Percentiles rank a stretch among this genome's conserved stretches.
Evolutionary conservation across 2,888 invertebrate species (phyloP).

Genomic region (Agapetus fuscipes): DNA sequence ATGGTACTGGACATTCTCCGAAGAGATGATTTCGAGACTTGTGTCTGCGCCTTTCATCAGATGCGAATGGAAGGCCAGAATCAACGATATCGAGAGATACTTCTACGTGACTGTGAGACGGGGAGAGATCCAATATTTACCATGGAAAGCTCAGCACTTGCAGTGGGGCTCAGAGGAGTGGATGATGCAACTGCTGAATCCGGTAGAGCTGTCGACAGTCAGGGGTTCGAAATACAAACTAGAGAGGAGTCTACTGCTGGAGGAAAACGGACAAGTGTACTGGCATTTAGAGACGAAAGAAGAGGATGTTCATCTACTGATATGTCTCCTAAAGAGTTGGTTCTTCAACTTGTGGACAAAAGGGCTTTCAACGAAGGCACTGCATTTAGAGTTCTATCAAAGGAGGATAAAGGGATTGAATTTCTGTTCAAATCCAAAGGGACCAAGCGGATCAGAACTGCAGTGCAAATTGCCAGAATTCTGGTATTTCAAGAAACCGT

Average conservation of each 20-base stretch:
- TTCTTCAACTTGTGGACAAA: no score
- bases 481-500: no score
- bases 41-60: constrained; percentile 6
- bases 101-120: constrained; percentile 5
- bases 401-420: no score
- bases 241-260: no score
- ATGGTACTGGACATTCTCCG: constrained; percentile 10
- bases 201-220: constrained; percentile 1
- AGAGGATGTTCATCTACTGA: no score
- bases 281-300: neutral
- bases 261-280: neutral
- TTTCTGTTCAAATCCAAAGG: no score
- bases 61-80: constrained; percentile 2
- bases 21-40: constrained; percentile 2
- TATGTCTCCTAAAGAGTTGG: no score
- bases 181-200: constrained; percentile 3
- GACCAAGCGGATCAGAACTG: no score
- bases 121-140: constrained; percentile 6
- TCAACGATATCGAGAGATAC: neutral
- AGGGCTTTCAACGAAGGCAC: no score
- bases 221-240: constrained; percentile 2
- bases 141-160: no score
- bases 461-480: no score
- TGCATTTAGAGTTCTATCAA: no score
- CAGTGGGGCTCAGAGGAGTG: constrained; percentile 7